Evolutionary conservation across 2,888 invertebrate genomes (phyloP), one percentile per base, ranked within the genome.

Genomic region (Proisotoma minuta): DNA sequence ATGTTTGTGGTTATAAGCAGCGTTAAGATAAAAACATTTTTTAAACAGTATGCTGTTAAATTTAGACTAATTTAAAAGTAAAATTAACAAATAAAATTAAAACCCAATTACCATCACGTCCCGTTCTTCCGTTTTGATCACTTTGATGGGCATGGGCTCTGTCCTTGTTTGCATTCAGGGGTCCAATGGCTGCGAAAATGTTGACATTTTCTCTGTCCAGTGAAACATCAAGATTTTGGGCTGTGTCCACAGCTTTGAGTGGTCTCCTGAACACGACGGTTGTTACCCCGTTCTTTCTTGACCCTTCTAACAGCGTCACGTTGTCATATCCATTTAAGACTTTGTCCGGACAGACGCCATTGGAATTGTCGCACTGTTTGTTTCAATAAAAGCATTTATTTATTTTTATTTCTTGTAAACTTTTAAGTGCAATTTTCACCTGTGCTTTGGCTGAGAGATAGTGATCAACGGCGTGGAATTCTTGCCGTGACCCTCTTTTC

Each of bases 101-200:
- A 34, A 15, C 34, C 28, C n/a, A 39, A 68, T 71, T 68, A 80
- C 80, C 79, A 66, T 53, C 52, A n/a, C n/a, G n/a, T n/a, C n/a
- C n/a, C n/a, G n/a, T n/a, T n/a, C n/a, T n/a, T n/a, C n/a, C n/a
- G n/a, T n/a, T n/a, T n/a, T n/a, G n/a, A n/a, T n/a, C n/a, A n/a
- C n/a, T n/a, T n/a, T n/a, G n/a, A n/a, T 27, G 64, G 63, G n/a
- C 60, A 60, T 22, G 87, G 88, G 73, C 85, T 85, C 75, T 88
- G 88, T 76, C 84, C 83, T 85, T 85, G 57, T 85, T 79, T 0
- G 84, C 81, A 80, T 91, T 91, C 28, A 94, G 80, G 0, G 88
- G 87, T 0, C 94, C 93, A 72, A 93, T 89, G 3, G 93, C 93
- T 0, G 91, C 92, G 58, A 94, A 89, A 2, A 93, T 87, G 26